A percentile compares a stretch with the other conserved stretches of the same genome.
These are phyloP conservation scores for Ferdinandea cuprea DNA, from an alignment of 2,888 invertebrate genomes.

Conservation along the genomic window DNA sequence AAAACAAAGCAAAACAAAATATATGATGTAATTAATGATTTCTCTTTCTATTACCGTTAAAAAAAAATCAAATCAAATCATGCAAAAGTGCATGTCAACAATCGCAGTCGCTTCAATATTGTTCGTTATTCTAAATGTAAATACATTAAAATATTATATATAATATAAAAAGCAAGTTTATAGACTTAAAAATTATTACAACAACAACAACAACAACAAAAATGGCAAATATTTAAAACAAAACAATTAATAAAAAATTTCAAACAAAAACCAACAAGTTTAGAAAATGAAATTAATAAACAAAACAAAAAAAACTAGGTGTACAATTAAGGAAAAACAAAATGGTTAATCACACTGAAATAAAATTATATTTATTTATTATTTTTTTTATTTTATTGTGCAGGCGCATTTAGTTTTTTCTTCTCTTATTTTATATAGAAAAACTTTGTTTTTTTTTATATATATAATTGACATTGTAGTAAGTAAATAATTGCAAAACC, in stretches of 20 bases:
- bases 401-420: background rate
- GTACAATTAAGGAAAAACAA: conserved; percentile 66
- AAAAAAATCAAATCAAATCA: conserved; percentile 36
- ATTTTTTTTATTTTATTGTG: conserved; percentile 3
- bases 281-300: conserved; percentile 70
- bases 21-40: conserved; percentile 58
- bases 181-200: conserved; percentile 70
- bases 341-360: conserved; percentile 63
- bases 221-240: conserved; percentile 46
- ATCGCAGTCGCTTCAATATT: conserved; percentile 76
- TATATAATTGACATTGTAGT: too few species aligned
- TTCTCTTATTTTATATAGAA: background rate
- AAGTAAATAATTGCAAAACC: conserved; percentile 33
- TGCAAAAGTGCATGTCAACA: conserved; percentile 56
- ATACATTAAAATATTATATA: conserved; percentile 72
- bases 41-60: conserved; percentile 62
- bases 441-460: background rate
- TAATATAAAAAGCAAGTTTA: conserved; percentile 64
- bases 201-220: too few species aligned
- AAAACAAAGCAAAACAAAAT: conserved; percentile 18
- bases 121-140: conserved; percentile 79
- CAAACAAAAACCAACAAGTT: conserved; percentile 50
- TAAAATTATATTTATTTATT: background rate
- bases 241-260: conserved; percentile 46
- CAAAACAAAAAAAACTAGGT: too few species aligned